Conservation (phyloP, 2,113 vertebrate genomes). For the Phalacrocorax brasilianus region DNA sequence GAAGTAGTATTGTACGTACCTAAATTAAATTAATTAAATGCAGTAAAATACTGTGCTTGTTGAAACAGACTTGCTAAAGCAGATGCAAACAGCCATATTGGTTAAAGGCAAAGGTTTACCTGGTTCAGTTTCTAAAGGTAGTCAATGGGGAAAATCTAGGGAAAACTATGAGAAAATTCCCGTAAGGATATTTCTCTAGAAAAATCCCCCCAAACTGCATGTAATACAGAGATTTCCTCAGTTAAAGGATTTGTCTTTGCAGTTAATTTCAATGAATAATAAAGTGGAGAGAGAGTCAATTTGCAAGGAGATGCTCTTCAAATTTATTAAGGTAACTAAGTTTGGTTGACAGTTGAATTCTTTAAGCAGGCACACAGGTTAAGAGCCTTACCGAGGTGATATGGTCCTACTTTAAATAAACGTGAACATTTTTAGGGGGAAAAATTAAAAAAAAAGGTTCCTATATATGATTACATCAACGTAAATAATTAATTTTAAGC, state of each 20-base stretch:
- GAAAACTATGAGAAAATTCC: neutral
- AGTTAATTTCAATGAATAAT: neutral
- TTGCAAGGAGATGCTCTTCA: neutral
- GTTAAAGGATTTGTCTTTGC: neutral
- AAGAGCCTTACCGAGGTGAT: neutral
- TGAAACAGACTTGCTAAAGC: neutral
- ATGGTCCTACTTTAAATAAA: neutral
- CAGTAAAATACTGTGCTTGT: neutral
- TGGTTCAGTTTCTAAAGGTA: neutral
- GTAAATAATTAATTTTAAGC: neutral
- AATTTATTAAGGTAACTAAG: neutral
- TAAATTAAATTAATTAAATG: slow-evolving; percentile 2
- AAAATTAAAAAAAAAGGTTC: neutral
- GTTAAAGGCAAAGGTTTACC: neutral
- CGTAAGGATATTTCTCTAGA: neutral
- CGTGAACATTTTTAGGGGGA: neutral
- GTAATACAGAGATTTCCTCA: neutral
- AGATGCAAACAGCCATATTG: neutral
- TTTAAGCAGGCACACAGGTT: neutral
- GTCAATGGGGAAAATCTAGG: neutral
- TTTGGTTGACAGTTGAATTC: neutral
- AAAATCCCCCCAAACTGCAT: neutral
- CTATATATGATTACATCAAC: neutral
- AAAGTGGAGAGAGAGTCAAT: neutral
- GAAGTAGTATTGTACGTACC: fast-evolving